phyloP scores from a whole-genome alignment of 2,888 invertebrate genomes.

The Agrotis ipsilon region DNA sequence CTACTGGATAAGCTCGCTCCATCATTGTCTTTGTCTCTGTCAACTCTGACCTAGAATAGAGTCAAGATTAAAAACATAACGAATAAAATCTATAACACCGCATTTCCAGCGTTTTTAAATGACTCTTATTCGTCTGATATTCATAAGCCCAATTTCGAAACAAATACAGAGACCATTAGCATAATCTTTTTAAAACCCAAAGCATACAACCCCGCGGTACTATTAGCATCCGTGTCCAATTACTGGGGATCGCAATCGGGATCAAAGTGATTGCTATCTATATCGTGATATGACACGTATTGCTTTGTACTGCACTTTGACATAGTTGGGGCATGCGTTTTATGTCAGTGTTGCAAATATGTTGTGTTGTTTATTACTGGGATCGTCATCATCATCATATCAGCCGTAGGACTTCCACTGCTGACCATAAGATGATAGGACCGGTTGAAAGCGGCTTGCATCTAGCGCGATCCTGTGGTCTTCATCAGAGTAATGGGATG shows the following conservation, averaged over 20 bases:
- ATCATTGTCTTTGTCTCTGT: too few species aligned
- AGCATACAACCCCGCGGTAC: constrained; percentile 3
- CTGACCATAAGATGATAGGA: too few species aligned
- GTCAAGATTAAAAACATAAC: too few species aligned
- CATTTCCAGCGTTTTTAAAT: neutral
- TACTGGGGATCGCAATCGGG: constrained; percentile 49
- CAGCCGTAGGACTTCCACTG: too few species aligned
- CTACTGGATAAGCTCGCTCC: too few species aligned
- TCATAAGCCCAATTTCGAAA: constrained; percentile 4
- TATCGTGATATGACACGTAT: constrained; percentile 59
- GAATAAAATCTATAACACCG: neutral
- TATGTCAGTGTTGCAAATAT: neutral
- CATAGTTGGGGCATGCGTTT: constrained; percentile 1
- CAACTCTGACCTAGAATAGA: too few species aligned
- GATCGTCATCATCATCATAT: too few species aligned
- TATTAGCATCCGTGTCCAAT: constrained; percentile 40
- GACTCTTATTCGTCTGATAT: neutral
- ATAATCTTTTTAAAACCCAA: constrained; percentile 25
- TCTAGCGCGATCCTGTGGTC: too few species aligned
- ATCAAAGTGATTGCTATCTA: constrained; percentile 60
- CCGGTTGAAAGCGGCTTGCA: too few species aligned
- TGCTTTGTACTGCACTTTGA: constrained; percentile 30
- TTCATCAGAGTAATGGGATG: too few species aligned
- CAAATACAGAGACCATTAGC: constrained; percentile 15
- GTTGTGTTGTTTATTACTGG: neutral